These are phyloP conservation scores for Xestoiulus laeticollis DNA, from an alignment of 2,888 invertebrate genomes.

Conservation along the genomic window DNA sequence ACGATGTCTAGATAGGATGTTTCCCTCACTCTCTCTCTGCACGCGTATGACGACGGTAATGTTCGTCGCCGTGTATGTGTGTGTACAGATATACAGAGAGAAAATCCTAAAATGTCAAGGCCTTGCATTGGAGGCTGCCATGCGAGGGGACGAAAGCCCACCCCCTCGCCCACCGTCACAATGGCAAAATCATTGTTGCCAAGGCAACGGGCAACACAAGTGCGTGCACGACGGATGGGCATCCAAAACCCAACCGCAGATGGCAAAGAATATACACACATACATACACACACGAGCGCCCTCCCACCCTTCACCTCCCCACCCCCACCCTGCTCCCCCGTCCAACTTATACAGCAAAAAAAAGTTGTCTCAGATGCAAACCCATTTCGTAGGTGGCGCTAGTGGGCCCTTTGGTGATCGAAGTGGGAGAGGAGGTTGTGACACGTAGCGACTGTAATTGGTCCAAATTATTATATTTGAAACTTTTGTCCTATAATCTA, in stretches of 20 bases:
- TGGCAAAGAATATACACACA: neutral
- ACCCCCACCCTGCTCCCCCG: neutral
- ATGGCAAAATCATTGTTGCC: constrained; percentile 50
- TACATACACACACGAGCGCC: neutral
- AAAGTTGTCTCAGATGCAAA: neutral
- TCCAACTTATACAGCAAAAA: neutral
- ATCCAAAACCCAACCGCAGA: constrained; percentile 27
- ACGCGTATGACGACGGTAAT: neutral
- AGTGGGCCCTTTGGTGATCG: neutral
- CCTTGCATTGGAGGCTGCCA: constrained; percentile 20
- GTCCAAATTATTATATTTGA: neutral
- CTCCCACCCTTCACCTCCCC: neutral
- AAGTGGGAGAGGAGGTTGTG: neutral
- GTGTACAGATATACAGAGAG: neutral
- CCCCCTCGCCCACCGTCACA: neutral
- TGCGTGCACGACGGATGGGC: constrained; percentile 42
- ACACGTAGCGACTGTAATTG: neutral
- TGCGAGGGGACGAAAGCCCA: neutral
- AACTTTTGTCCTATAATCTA: too few species aligned
- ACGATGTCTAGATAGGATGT: neutral
- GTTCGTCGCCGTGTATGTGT: neutral
- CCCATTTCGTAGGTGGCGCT: neutral
- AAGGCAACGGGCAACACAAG: constrained; percentile 44
- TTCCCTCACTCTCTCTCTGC: neutral
- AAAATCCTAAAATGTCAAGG: constrained; percentile 34